Base-by-base conservation (phyloP, 2,888 invertebrate genomes). In the Sesia apiformis region DNA sequence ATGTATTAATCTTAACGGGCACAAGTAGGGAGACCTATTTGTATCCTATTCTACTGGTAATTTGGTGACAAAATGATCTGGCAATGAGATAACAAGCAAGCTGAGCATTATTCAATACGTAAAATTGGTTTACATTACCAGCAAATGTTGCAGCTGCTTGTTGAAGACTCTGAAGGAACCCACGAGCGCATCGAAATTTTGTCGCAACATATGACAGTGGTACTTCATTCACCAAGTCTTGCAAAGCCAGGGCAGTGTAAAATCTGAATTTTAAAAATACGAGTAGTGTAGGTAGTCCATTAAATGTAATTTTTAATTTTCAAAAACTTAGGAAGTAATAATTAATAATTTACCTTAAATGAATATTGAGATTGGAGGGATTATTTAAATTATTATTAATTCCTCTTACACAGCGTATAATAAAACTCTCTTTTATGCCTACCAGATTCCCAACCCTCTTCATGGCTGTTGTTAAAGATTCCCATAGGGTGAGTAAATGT, bases 101-200 rank as follows among this genome's bases (percentile, higher is more conserved):
- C 23, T 23, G 23, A 23, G 23, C 23, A 23, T 23, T 23, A 23
- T 23, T 23, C 23, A 23, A 2, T 42, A 42, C 42, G 3, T 7
- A 42, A 6, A 7, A 42, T 42, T 6, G 38, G 38, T 50, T 39
- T 38, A 6, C 50, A 7, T 38, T 50, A 95, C 96, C 96, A 55
- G 98, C 98, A 91, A 98, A 98, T 42, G 97, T 97, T 42, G 98
- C 94, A 1, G 98, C 95, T 56, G 96, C 94, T 79, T 98, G 98
- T 81, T 99, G 99, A 40, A 99, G 90, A 56, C 96, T 94, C 86
- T 99, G 99, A 38, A 99, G 84, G 81, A 96, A 93, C 7, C 99
- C 99, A 54, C 98, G 93, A 55, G 94, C 93, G 69, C 96, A 96
- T 64, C 93, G 93, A 76, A 94, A 99, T 77, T 97, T 98, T 5